A percentile compares a stretch with the other conserved stretches of the same genome.
Evolutionary conservation across 2,797 vertebrate genomes (phyloP).

Genomic region (Enteromius unitaeniatus): DNA sequence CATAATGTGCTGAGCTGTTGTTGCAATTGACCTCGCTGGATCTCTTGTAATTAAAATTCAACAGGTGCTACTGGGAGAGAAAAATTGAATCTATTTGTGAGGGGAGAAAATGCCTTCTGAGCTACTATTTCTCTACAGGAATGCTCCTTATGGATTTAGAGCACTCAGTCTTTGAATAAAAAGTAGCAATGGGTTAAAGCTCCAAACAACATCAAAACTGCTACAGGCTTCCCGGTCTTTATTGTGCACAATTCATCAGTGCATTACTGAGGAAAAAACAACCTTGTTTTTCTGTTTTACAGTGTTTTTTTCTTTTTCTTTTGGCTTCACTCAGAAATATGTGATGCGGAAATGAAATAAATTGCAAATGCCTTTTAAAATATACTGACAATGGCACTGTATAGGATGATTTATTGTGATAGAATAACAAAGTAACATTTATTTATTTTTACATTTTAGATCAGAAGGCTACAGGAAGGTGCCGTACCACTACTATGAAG

Average conservation of each 20-base stretch:
- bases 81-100: slow-evolving; percentile 69
- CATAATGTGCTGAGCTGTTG: slow-evolving; percentile 55
- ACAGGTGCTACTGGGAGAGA: slow-evolving; percentile 65
- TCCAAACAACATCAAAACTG: neutral
- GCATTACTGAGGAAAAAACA: too few species aligned
- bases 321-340: neutral
- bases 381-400: neutral
- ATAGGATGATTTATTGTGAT: neutral
- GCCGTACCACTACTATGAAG: slow-evolving; percentile 97
- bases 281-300: neutral
- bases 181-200: slow-evolving; percentile 4
- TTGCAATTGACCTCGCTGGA: slow-evolving; percentile 64
- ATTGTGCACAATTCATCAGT: neutral
- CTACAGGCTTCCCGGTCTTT: neutral
- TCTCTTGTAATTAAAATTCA: slow-evolving; percentile 63
- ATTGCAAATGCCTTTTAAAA: neutral
- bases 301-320: neutral
- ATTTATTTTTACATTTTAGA: slow-evolving; percentile 70
- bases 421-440: slow-evolving; percentile 7
- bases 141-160: neutral
- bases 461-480: slow-evolving; percentile 90
- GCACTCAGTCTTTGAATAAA: neutral
- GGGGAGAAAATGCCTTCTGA: neutral
- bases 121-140: neutral
- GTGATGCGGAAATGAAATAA: neutral